A percentile compares a stretch with the other conserved stretches of the same genome.
phyloP scores from a whole-genome alignment of 2,113 vertebrate genomes.

The Nettapus auritus region DNA sequence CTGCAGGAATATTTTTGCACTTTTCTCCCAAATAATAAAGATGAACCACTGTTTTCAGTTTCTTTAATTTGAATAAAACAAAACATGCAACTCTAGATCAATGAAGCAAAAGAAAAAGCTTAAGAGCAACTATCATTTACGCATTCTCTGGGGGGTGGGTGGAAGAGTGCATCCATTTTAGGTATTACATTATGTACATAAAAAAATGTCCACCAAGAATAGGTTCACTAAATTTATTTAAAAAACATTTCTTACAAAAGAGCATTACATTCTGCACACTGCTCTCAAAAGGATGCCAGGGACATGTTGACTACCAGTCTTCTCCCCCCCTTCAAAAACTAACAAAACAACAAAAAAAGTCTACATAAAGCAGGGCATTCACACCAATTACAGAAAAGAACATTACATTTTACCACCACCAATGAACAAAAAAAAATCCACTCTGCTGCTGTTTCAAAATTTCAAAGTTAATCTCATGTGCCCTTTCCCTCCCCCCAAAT shows the following conservation, averaged over 20 bases:
- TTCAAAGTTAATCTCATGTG: constrained; percentile 75
- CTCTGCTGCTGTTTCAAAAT: constrained; percentile 82
- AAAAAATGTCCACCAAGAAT: constrained; percentile 70
- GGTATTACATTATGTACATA: constrained; percentile 22
- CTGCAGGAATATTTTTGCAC: constrained; percentile 42
- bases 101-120: constrained; percentile 65
- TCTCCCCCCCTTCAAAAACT: constrained; percentile 1
- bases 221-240: constrained; percentile 78
- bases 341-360: constrained; percentile 6
- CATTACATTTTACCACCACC: constrained; percentile 75
- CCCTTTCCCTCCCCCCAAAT: constrained; percentile 42
- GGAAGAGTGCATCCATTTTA: constrained; percentile 12
- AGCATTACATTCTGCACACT: constrained; percentile 84
- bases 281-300: constrained; percentile 75
- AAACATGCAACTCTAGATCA: constrained; percentile 24
- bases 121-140: constrained; percentile 56
- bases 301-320: constrained; percentile 65
- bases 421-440: constrained; percentile 74
- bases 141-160: not conserved
- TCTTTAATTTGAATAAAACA: constrained; percentile 44
- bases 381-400: constrained; percentile 74
- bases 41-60: constrained; percentile 52
- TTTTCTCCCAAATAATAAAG: constrained; percentile 49
- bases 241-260: constrained; percentile 79
- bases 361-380: constrained; percentile 81